A percentile compares a stretch with the other conserved stretches of the same genome.
Conservation (phyloP, 2,888 invertebrate genomes). For the Macrophya alboannulata region DNA sequence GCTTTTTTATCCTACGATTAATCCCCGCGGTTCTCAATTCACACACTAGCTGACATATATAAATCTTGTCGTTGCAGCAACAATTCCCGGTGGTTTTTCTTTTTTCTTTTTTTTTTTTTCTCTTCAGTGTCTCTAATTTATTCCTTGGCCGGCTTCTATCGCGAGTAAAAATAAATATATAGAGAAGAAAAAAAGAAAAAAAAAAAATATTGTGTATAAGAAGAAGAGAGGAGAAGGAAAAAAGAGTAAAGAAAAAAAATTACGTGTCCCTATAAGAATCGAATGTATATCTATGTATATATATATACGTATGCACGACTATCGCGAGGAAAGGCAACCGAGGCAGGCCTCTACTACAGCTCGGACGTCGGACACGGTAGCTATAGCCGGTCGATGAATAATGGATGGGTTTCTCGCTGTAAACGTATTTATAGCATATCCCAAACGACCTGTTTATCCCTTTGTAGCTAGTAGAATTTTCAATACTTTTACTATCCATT, state of each 20-base stretch:
- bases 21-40: not conserved
- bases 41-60: not conserved
- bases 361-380: slow-evolving; percentile 47
- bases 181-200: not conserved
- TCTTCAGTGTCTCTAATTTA: not conserved
- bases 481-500: slow-evolving; percentile 41
- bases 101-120: no score
- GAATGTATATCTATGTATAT: slow-evolving; percentile 8
- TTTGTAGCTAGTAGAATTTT: slow-evolving; percentile 53
- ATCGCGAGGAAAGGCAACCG: slow-evolving; percentile 20
- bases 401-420: slow-evolving; percentile 54
- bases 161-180: not conserved
- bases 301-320: not conserved
- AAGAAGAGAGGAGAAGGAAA: no score
- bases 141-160: not conserved
- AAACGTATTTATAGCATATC: slow-evolving; percentile 55
- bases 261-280: slow-evolving; percentile 14
- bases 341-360: slow-evolving; percentile 1
- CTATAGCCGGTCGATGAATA: slow-evolving; percentile 49
- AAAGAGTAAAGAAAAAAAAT: slow-evolving; percentile 2
- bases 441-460: slow-evolving; percentile 55
- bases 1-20: not conserved
- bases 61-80: not conserved
- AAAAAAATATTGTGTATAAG: not conserved
- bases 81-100: not conserved